phyloP scores from a whole-genome alignment of 1,140 invertebrate species.

The Bombyx mandarina region DNA sequence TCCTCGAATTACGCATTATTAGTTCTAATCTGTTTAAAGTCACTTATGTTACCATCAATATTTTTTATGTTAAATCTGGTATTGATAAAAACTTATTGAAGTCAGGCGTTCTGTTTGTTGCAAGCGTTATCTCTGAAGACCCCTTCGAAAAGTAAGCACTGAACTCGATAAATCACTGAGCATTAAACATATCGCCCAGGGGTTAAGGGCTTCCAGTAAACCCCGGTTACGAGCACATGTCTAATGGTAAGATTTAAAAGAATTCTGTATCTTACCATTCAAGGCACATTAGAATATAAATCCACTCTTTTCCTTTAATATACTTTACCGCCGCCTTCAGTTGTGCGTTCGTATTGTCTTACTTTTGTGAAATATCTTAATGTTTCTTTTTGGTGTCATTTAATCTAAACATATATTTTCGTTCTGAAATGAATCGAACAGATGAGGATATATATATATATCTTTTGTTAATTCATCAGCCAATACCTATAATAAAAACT shows the following conservation, averaged over 20 bases:
- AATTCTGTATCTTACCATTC: not conserved
- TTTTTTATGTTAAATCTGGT: slow-evolving; percentile 10
- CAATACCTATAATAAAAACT: too few species aligned
- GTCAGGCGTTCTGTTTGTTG: slow-evolving; percentile 21
- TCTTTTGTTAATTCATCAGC: too few species aligned
- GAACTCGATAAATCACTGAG: slow-evolving; percentile 53
- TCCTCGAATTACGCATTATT: slow-evolving; percentile 3
- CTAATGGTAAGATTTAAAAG: slow-evolving; percentile 2
- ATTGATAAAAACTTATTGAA: not conserved
- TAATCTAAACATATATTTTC: too few species aligned
- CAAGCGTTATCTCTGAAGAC: slow-evolving; percentile 26
- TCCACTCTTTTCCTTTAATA: too few species aligned
- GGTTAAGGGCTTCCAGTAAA: slow-evolving; percentile 19
- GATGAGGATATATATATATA: too few species aligned
- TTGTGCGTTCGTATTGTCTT: too few species aligned
- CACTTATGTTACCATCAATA: slow-evolving; percentile 17
- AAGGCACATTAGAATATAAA: too few species aligned
- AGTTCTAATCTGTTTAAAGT: slow-evolving; percentile 3
- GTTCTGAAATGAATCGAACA: too few species aligned
- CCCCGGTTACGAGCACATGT: slow-evolving; percentile 11
- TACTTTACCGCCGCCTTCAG: too few species aligned
- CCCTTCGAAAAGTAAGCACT: slow-evolving; percentile 44
- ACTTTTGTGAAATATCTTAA: too few species aligned
- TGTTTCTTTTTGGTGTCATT: too few species aligned
- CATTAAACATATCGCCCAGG: slow-evolving; percentile 39